Percentiles rank a stretch among this genome's conserved stretches.
These are phyloP conservation scores for Seriola aureovittata DNA, from an alignment of 2,113 vertebrate species.

Conservation along the genomic window DNA sequence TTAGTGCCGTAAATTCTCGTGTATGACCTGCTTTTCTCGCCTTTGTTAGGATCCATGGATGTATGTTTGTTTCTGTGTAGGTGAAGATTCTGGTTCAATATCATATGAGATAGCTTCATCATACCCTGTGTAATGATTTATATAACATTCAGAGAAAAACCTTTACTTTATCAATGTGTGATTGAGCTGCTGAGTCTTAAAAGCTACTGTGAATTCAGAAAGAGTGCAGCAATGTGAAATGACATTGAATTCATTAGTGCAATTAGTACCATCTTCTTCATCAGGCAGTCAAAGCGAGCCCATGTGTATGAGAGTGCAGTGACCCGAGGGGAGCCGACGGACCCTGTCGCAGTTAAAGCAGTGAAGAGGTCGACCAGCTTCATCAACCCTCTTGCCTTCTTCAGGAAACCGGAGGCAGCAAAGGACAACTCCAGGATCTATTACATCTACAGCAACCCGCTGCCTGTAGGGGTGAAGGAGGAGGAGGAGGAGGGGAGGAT, in stretches of 20 bases:
- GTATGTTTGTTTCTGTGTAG: background rate
- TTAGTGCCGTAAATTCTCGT: background rate
- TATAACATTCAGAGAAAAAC: too few species aligned
- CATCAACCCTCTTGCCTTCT: constrained; percentile 72
- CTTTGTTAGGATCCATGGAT: background rate
- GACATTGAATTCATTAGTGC: background rate
- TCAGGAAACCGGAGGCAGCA: constrained; percentile 63
- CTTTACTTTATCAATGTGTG: background rate
- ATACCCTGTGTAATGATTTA: background rate
- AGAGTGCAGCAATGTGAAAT: background rate
- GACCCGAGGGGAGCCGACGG: constrained; percentile 28
- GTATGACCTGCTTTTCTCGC: background rate
- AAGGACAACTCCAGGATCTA: constrained; percentile 82
- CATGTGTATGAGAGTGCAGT: constrained; percentile 76
- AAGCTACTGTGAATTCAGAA: background rate
- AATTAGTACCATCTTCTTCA: constrained; percentile 15
- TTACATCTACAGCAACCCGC: constrained; percentile 86
- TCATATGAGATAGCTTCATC: background rate
- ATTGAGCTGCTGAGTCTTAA: background rate
- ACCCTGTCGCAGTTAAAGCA: constrained; percentile 65
- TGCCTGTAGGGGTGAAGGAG: constrained; percentile 76
- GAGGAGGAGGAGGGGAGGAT: constrained; percentile 53
- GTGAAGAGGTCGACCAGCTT: constrained; percentile 78
- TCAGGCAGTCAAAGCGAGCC: constrained; percentile 76
- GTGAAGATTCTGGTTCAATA: background rate